Percentiles rank a stretch among this genome's conserved stretches.
These are phyloP conservation scores for Luperina nickerlii DNA, from an alignment of 2,888 invertebrate species.

Conservation along the genomic window DNA sequence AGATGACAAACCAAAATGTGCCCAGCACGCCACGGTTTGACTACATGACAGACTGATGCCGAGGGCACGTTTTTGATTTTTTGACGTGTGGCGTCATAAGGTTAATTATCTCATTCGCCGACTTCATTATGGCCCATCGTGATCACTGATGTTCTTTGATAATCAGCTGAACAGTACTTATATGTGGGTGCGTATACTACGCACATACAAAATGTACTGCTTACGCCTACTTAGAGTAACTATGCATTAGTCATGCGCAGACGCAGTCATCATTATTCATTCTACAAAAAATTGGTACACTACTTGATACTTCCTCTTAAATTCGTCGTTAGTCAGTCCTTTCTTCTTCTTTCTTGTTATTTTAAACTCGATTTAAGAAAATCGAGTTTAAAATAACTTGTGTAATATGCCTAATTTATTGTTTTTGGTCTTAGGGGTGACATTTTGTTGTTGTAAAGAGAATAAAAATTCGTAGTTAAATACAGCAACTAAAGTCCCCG, in stretches of 20 bases:
- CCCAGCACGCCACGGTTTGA: too few relatives aligned
- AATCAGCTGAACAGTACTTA: background rate
- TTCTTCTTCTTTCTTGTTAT: background rate
- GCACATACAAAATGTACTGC: background rate
- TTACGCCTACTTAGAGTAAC: slow-evolving; percentile 6
- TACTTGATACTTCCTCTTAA: slow-evolving; percentile 50
- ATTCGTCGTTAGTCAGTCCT: slow-evolving; percentile 14
- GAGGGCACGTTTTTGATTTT: too few relatives aligned
- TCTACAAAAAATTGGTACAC: background rate
- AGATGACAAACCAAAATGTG: too few relatives aligned
- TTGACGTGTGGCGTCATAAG: too few relatives aligned
- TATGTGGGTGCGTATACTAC: background rate
- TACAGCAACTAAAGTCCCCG: too few relatives aligned
- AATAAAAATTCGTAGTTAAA: too few relatives aligned
- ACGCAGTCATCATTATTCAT: slow-evolving; percentile 9
- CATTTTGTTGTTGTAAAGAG: background rate
- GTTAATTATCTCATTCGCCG: too few relatives aligned
- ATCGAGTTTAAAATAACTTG: slow-evolving; percentile 9
- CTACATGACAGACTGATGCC: too few relatives aligned
- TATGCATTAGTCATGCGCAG: slow-evolving; percentile 19
- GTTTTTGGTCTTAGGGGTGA: background rate
- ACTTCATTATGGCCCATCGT: too few relatives aligned
- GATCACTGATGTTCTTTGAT: too few relatives aligned
- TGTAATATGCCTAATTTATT: slow-evolving; percentile 5
- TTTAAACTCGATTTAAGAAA: background rate